Percentiles rank a stretch among this genome's conserved stretches.
These are phyloP conservation scores for Montipora capitata DNA, from an alignment of 92 coral and sea anemone genomes.

Conservation along the genomic window DNA sequence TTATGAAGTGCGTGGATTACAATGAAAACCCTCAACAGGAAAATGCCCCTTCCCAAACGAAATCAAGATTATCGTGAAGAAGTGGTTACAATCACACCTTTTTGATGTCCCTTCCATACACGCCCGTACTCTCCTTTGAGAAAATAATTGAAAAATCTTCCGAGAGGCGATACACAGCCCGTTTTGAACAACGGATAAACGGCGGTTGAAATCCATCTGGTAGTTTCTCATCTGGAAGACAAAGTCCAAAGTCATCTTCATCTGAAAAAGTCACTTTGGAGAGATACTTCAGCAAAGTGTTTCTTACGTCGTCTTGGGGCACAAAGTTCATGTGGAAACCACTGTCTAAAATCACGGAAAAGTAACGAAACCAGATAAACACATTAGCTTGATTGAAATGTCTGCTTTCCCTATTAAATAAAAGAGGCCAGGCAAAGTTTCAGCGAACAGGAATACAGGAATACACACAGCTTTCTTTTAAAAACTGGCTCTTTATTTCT, in stretches of 20 bases:
- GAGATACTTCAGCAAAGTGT: background rate
- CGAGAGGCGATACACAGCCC: background rate
- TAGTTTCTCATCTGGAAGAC: background rate
- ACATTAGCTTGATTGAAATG: background rate
- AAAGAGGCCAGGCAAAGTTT: background rate
- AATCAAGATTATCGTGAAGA: background rate
- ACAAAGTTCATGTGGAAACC: background rate
- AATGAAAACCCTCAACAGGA: too few species aligned
- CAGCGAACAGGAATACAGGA: background rate
- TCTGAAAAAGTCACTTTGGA: conserved; percentile 2
- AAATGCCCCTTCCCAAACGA: too few species aligned
- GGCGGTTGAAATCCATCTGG: background rate
- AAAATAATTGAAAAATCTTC: background rate
- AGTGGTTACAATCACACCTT: background rate
- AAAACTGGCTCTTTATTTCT: too few species aligned
- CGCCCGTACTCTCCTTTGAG: background rate
- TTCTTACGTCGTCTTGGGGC: background rate
- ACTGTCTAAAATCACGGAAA: background rate
- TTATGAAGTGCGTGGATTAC: too few species aligned
- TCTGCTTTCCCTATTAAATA: background rate
- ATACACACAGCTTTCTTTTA: too few species aligned
- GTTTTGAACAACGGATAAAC: background rate
- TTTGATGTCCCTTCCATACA: background rate
- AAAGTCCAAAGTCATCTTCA: conserved; percentile 18
- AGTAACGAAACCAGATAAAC: background rate